Evolutionary conservation across 2,888 invertebrate species (phyloP), one percentile per base, ranked within the genome.

Genomic region (Tryphoninae sp.): DNA sequence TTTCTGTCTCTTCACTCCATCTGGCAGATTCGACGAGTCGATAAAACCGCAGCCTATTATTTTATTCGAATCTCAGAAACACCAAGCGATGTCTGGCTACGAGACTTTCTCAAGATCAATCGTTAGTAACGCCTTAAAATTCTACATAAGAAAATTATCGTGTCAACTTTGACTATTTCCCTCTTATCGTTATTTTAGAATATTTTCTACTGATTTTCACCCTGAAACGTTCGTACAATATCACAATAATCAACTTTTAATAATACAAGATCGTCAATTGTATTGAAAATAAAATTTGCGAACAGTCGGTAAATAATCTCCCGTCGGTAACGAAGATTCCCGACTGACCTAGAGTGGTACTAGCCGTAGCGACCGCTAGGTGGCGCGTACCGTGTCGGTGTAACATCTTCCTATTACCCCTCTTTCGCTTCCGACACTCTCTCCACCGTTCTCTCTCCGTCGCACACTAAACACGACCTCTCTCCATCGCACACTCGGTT

Each of bases 321-420:
- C 58, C 9, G 80, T 74, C 82, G 82, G 82, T 73, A 82, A 71
- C 40, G 82, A 73, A 69, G 79, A 62, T 61, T 23, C 64, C 33
- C 9, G 11, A 59, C 11, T 49, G 16, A 45, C 49, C 53, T 22
- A 9, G 26, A 58, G 13, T 40, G 23, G 2, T 33, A 42, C 22
- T 16, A 9, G 26, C 16, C 45, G 72, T 40, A 69, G 59, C 61
- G n/a, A 16, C 77, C 62, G 76, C 58, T 55, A 87, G 87, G 85
- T 87, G 87, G 87, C 87, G 84, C 71, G 16, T 23, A 23, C 55
- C 40, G 16, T 40, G 22, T 33, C 11, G 8, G 53, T 59, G n/a
- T 19, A 19, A 7, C n/a, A 33, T 40, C 19, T 33, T 55, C 3
- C 55, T 13, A 1, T 11, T 26, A 22, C 42, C 67, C 51, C 62